Evolutionary conservation across 2,797 vertebrate species (phyloP).

Genomic region (Argentina silus): DNA sequence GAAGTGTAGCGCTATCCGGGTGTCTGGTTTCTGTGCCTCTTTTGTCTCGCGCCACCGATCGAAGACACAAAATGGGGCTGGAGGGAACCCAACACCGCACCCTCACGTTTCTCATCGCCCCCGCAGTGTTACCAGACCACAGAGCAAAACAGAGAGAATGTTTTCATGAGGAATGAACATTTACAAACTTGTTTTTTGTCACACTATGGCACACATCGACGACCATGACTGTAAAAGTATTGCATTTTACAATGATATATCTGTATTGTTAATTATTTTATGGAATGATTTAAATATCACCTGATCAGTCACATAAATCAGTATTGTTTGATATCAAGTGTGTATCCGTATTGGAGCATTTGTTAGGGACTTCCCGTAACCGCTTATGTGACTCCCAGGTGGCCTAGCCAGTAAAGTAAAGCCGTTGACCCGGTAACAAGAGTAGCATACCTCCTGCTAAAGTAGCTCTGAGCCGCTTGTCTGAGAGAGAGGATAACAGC

Average conservation of each 20-base stretch:
- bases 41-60: constrained; percentile 73
- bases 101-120: constrained; percentile 63
- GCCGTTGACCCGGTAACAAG: constrained; percentile 68
- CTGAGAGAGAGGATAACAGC: constrained; percentile 39
- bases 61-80: constrained; percentile 76
- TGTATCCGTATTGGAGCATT: constrained; percentile 52
- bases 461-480: constrained; percentile 43
- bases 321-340: constrained; percentile 24
- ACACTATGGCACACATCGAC: neutral
- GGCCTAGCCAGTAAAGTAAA: constrained; percentile 61
- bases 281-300: neutral
- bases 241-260: neutral
- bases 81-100: constrained; percentile 72
- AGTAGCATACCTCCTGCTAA: constrained; percentile 51
- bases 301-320: neutral
- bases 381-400: constrained; percentile 62
- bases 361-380: constrained; percentile 54
- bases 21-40: constrained; percentile 77
- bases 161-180: constrained; percentile 8
- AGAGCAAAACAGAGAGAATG: constrained; percentile 21
- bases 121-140: constrained; percentile 41
- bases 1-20: constrained; percentile 64
- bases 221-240: neutral
- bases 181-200: neutral
- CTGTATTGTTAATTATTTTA: neutral